phyloP scores from a whole-genome alignment of 1,140 invertebrate genomes.

The Agraylea sexmaculata region DNA sequence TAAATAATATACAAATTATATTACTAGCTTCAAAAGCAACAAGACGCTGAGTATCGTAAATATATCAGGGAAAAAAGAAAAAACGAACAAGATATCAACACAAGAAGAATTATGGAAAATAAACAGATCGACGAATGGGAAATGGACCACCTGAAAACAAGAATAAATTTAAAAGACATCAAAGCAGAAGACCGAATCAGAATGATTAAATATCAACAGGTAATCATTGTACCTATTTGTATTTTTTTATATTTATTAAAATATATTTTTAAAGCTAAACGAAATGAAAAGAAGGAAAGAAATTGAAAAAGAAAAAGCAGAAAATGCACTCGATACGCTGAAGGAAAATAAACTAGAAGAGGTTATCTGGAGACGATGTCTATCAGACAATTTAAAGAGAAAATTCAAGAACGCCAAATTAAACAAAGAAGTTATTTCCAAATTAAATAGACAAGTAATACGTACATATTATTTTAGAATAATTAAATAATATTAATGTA shows the following conservation, averaged over 20 bases:
- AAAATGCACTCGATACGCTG: slow-evolving; percentile 13
- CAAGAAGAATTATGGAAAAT: slow-evolving; percentile 8
- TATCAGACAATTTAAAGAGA: slow-evolving; percentile 9
- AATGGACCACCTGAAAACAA: slow-evolving; percentile 13
- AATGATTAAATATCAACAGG: slow-evolving; percentile 12
- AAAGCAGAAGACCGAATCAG: slow-evolving; percentile 11
- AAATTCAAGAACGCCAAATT: slow-evolving; percentile 13
- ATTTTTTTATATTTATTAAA: not conserved
- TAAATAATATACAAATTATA: not conserved
- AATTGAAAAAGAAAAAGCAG: slow-evolving; percentile 10
- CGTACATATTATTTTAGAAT: not conserved
- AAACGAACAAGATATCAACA: slow-evolving; percentile 12
- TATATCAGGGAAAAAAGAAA: slow-evolving; percentile 14
- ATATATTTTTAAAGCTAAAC: slow-evolving; percentile 10
- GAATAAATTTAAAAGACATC: slow-evolving; percentile 12
- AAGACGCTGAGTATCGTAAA: slow-evolving; percentile 14
- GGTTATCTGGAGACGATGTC: slow-evolving; percentile 10
- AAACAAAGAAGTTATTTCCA: slow-evolving; percentile 15
- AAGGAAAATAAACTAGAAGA: slow-evolving; percentile 15
- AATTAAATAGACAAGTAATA: slow-evolving; percentile 14
- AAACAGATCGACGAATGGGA: slow-evolving; percentile 16
- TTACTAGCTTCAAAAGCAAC: slow-evolving; percentile 14
- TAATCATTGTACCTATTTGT: not conserved
- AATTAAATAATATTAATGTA: not conserved
- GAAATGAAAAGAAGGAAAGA: slow-evolving; percentile 14